Conservation (phyloP, 2,113 vertebrate genomes). For the Rhegmatorhina hoffmannsi region DNA sequence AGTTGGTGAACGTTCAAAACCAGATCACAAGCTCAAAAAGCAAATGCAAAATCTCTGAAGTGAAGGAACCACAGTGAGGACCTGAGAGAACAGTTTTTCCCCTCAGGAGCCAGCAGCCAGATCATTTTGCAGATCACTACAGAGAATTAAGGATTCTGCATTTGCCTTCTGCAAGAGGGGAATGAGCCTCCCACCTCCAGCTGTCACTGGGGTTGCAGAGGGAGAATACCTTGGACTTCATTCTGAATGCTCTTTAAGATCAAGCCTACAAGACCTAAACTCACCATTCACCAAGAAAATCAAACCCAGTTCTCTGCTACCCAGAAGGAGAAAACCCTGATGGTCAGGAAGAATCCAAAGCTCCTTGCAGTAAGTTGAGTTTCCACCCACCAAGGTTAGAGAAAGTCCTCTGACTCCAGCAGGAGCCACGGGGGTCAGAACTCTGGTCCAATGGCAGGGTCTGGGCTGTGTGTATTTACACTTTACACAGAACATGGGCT, state of each 20-base stretch:
- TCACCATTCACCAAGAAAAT: background rate
- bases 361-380: background rate
- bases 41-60: accelerated
- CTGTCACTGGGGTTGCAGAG: accelerated
- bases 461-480: background rate
- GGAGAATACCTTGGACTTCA: background rate
- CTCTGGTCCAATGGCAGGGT: accelerated
- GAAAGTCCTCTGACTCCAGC: background rate
- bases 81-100: background rate
- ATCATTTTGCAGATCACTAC: background rate
- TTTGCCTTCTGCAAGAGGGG: background rate
- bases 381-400: background rate
- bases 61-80: background rate
- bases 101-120: background rate
- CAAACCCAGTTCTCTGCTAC: background rate
- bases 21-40: background rate
- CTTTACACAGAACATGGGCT: background rate
- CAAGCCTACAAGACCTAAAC: background rate
- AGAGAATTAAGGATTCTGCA: background rate
- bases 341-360: background rate
- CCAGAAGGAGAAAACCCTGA: background rate
- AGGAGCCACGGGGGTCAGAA: background rate
- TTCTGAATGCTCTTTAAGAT: background rate
- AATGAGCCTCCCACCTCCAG: accelerated
- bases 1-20: accelerated